Conservation (phyloP, 2,888 invertebrate species). For the Mesorhabditis spiculigera region DNA sequence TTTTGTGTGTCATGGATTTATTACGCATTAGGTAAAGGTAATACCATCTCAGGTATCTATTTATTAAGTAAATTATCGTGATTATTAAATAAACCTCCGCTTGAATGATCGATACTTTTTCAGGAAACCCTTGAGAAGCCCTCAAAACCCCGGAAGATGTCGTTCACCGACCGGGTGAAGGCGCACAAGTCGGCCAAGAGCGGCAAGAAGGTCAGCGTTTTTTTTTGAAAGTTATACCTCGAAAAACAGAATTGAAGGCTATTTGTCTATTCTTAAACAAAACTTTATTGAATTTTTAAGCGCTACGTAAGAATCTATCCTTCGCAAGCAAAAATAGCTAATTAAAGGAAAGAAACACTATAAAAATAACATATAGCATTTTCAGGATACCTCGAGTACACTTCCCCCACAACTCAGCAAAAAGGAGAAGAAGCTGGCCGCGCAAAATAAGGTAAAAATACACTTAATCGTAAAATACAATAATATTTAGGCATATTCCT, state of each 20-base stretch:
- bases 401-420: neutral
- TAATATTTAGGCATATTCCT: constrained; percentile 39
- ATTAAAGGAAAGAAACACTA: too few species aligned
- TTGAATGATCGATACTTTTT: neutral
- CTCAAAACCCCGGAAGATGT: neutral
- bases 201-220: neutral
- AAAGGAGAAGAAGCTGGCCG: neutral
- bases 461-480: constrained; percentile 8
- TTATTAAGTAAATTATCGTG: too few species aligned
- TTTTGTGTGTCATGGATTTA: too few species aligned
- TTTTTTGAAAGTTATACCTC: neutral
- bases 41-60: too few species aligned
- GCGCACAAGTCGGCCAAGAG: neutral
- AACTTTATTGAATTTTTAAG: too few species aligned
- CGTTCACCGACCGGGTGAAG: constrained; percentile 1
- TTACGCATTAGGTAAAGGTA: too few species aligned
- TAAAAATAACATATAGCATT: too few species aligned
- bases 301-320: too few species aligned
- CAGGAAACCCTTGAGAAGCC: neutral
- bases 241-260: too few species aligned
- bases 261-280: too few species aligned
- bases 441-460: neutral
- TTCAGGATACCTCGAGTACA: neutral
- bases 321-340: too few species aligned
- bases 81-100: too few species aligned